Conservation (phyloP, 2,797 vertebrate species). For the Onychomys torridus region DNA sequence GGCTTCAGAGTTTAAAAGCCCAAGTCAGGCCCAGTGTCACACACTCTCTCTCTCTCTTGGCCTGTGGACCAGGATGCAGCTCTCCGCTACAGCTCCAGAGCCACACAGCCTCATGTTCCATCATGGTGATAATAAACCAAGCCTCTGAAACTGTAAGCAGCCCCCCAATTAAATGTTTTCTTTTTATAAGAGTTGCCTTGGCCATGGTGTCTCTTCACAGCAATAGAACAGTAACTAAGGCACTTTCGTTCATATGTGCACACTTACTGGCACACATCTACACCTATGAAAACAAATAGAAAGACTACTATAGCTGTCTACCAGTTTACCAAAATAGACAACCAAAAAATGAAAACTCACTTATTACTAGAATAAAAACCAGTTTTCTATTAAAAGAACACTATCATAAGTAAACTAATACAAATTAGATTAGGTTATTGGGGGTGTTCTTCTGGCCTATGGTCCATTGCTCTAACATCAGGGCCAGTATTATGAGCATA, state of each 20-base stretch:
- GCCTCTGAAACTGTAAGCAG: not conserved
- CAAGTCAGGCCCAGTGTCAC: not conserved
- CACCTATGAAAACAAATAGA: not conserved
- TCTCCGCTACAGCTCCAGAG: not conserved
- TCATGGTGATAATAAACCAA: not conserved
- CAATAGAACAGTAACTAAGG: not conserved
- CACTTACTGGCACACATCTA: not conserved
- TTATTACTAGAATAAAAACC: not conserved
- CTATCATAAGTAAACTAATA: slow-evolving; percentile 35
- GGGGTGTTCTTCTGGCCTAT: not conserved
- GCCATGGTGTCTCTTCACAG: no score
- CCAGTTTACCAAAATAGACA: not conserved
- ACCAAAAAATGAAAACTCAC: not conserved
- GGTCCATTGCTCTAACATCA: not conserved
- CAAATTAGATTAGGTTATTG: not conserved
- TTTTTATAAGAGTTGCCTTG: not conserved
- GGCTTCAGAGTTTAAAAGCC: not conserved
- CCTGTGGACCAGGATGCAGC: not conserved
- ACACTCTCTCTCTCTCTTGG: not conserved
- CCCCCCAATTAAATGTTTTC: not conserved
- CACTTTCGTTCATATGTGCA: not conserved
- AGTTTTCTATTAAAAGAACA: slow-evolving; percentile 50
- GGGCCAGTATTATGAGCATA: not conserved
- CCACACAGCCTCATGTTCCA: not conserved
- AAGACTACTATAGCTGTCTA: not conserved